A percentile compares a stretch with the other conserved stretches of the same genome.
These are phyloP conservation scores for Arctocebus calabarensis DNA, from an alignment of 2,797 vertebrate species.

Conservation along the genomic window DNA sequence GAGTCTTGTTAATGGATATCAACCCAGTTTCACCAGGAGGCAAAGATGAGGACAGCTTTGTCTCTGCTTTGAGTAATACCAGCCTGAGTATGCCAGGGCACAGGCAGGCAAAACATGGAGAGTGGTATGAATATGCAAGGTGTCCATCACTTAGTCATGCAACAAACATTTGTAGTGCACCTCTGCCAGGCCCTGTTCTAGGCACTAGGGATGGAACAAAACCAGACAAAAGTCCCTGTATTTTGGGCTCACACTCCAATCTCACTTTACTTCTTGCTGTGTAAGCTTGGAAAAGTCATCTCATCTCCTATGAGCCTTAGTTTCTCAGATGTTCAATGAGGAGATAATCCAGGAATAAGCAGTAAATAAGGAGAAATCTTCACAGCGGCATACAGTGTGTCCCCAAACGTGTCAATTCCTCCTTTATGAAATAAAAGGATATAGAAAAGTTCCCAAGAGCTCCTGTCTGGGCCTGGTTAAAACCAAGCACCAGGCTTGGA, in stretches of 20 bases:
- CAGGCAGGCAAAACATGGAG: neutral
- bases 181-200: neutral
- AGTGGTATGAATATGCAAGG: accelerated
- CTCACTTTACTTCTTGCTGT: too few species aligned
- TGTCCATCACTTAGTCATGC: neutral
- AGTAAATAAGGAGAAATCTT: neutral
- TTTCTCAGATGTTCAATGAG: neutral
- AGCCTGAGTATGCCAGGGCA: neutral
- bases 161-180: accelerated
- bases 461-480: neutral
- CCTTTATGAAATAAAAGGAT: neutral
- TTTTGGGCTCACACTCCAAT: neutral
- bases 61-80: neutral
- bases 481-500: neutral
- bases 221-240: neutral
- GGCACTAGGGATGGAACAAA: neutral
- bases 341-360: neutral
- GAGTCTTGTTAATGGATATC: accelerated
- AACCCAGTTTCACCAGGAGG: neutral
- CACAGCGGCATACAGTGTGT: accelerated
- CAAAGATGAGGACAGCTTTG: neutral
- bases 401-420: neutral
- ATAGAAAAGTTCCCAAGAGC: neutral
- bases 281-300: neutral
- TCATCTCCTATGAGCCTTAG: neutral